A percentile compares a stretch with the other conserved stretches of the same genome.
phyloP scores from a whole-genome alignment of 2,888 invertebrate genomes.

The Hirtodrosophila duncani region DNA sequence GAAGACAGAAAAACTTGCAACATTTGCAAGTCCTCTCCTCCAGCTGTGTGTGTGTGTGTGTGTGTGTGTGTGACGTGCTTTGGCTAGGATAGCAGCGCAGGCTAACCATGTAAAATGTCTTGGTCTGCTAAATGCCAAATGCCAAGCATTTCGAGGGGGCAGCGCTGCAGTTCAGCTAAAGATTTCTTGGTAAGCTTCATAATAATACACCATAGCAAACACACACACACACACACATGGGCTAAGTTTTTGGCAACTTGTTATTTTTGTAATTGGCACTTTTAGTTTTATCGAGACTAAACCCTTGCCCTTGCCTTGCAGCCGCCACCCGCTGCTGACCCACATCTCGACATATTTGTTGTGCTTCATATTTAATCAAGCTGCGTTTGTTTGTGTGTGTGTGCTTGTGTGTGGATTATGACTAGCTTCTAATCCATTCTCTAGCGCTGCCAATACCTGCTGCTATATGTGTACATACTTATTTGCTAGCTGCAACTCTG shows the following conservation, averaged over 20 bases:
- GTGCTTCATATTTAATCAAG: slow-evolving; percentile 25
- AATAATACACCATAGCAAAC: too few species aligned
- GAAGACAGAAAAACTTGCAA: too few species aligned
- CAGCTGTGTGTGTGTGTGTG: slow-evolving; percentile 4
- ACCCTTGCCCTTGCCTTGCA: too few species aligned
- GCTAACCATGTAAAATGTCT: slow-evolving; percentile 33
- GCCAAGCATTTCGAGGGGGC: too few species aligned
- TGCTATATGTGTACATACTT: too few species aligned
- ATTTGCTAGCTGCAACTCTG: not conserved
- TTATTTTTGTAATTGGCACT: slow-evolving; percentile 63
- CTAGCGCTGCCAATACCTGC: not conserved
- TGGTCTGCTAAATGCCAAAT: slow-evolving; percentile 28
- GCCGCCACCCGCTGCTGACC: too few species aligned
- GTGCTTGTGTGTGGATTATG: slow-evolving; percentile 26
- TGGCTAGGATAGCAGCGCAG: too few species aligned
- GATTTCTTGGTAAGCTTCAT: too few species aligned
- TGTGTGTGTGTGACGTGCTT: not conserved
- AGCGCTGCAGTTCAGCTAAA: too few species aligned
- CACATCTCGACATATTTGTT: too few species aligned
- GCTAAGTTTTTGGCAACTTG: slow-evolving; percentile 20
- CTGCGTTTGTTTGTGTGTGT: slow-evolving; percentile 1
- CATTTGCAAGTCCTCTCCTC: slow-evolving; percentile 42
- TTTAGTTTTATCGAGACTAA: slow-evolving; percentile 42
- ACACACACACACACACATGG: not conserved
- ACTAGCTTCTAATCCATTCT: slow-evolving; percentile 16